Evolutionary conservation across 2,113 vertebrate species (phyloP).

Genomic region (Boulengeromyrus knoepffleri): DNA sequence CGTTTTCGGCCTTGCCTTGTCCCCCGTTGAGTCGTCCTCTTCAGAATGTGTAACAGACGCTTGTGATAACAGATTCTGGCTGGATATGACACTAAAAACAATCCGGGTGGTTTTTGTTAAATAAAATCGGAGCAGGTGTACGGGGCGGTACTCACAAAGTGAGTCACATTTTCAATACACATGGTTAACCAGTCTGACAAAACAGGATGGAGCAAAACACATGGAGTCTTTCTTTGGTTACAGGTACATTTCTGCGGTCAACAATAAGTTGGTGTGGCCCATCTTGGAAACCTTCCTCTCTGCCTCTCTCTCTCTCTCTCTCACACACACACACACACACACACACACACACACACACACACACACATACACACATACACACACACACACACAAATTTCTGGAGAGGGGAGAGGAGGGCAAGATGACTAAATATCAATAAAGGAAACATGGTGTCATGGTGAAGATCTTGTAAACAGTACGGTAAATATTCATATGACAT

Average conservation of each 20-base stretch:
- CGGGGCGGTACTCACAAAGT: background rate
- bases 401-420: background rate
- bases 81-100: conserved; percentile 61
- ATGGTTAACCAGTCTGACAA: background rate
- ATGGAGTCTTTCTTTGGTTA: background rate
- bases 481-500: too few relatives aligned
- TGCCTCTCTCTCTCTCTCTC: too few relatives aligned
- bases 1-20: conserved; percentile 63
- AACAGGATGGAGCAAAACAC: background rate
- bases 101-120: conserved; percentile 26
- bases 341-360: background rate
- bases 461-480: background rate
- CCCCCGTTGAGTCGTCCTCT: conserved; percentile 59
- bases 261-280: background rate
- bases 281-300: background rate
- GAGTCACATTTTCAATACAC: background rate
- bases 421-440: background rate
- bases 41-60: conserved; percentile 61
- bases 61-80: conserved; percentile 65
- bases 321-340: background rate
- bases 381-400: background rate
- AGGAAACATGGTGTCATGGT: background rate
- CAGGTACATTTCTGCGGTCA: background rate
- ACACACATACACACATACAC: background rate
- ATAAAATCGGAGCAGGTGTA: background rate